phyloP scores from a whole-genome alignment of 2,113 vertebrate species.

The Carassius gibelio region DNA sequence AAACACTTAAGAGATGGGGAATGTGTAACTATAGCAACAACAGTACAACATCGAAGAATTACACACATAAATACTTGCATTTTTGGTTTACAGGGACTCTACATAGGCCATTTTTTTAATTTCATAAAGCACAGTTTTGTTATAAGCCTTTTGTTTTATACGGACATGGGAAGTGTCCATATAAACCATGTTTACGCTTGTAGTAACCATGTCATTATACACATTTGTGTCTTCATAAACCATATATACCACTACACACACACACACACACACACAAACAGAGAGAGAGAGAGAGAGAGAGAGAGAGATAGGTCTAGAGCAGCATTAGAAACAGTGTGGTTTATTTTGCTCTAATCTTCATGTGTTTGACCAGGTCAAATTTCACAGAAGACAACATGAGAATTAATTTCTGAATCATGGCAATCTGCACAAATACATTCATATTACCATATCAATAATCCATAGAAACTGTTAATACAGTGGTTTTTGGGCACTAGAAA shows the following conservation, averaged over 20 bases:
- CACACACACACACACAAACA: no score
- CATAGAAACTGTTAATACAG: neutral
- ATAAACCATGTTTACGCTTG: no score
- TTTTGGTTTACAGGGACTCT: no score
- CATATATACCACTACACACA: no score
- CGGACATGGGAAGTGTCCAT: no score
- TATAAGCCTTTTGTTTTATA: no score
- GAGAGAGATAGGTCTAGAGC: neutral
- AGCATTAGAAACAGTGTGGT: neutral
- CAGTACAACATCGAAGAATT: neutral
- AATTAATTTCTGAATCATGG: conserved; percentile 4
- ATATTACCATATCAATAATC: neutral
- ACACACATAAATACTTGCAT: neutral
- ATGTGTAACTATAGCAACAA: conserved; percentile 14
- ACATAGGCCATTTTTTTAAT: no score
- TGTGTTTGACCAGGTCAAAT: neutral
- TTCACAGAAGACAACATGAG: neutral
- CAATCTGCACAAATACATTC: neutral
- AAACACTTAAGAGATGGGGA: neutral
- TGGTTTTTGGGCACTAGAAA: neutral
- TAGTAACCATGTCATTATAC: no score
- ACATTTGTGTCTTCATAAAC: no score
- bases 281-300: no score
- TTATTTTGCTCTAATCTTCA: neutral
- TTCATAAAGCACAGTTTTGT: no score